phyloP scores from a whole-genome alignment of 2,888 invertebrate genomes.

The Odontomyia ornata region DNA sequence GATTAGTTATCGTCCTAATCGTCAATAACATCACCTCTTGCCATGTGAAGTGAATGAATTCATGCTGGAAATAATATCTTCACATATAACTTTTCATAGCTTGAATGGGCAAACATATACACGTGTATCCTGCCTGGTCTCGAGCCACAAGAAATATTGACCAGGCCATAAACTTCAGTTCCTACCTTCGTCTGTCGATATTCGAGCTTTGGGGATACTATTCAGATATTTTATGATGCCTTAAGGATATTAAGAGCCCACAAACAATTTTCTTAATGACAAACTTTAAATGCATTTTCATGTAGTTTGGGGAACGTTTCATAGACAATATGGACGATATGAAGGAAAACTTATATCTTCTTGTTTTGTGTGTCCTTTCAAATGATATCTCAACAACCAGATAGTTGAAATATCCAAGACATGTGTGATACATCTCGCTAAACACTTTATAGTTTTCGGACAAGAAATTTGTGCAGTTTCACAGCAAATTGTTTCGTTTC shows the following conservation, averaged over 20 bases:
- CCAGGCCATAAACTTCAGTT: conserved; percentile 24
- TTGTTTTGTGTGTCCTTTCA: neutral
- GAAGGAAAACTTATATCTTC: conserved; percentile 21
- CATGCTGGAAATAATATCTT: conserved; percentile 26
- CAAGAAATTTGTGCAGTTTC: neutral
- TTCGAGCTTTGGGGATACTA: conserved; percentile 14
- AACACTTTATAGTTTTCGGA: conserved; percentile 38
- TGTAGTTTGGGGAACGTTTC: conserved; percentile 21
- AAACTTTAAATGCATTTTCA: conserved; percentile 46
- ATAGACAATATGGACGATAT: neutral
- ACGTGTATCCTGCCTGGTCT: too few species aligned
- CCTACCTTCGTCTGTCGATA: conserved; percentile 34
- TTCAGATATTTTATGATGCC: conserved; percentile 32
- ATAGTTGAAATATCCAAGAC: conserved; percentile 22
- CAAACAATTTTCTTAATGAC: conserved; percentile 46
- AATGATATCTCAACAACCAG: conserved; percentile 23
- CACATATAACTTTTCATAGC: conserved; percentile 13
- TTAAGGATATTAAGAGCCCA: conserved; percentile 43
- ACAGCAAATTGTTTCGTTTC: neutral
- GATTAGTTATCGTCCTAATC: conserved; percentile 34
- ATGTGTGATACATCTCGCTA: conserved; percentile 35
- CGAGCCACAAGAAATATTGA: conserved; percentile 1
- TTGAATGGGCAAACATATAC: neutral
- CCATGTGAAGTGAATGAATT: conserved; percentile 1
- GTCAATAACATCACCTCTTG: conserved; percentile 30